Percentiles rank a stretch among this genome's conserved stretches.
These are phyloP conservation scores for Ophion ventricosus DNA, from an alignment of 2,888 invertebrate species.

Conservation along the genomic window DNA sequence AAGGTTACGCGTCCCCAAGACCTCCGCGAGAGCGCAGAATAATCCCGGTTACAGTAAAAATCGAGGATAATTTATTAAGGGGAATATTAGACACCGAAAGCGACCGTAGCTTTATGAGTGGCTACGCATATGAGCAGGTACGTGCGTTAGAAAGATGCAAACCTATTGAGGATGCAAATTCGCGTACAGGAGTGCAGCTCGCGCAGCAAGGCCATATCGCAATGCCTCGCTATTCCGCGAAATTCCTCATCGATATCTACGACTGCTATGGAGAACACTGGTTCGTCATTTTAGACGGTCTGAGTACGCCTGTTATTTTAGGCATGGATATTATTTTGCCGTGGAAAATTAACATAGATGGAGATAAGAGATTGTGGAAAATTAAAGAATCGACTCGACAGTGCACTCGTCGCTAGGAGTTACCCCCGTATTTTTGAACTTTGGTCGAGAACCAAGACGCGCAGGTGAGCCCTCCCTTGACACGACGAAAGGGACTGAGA, in stretches of 20 bases:
- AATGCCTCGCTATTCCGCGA: constrained; percentile 1
- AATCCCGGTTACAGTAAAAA: too few species aligned
- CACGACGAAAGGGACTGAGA: too few species aligned
- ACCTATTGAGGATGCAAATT: neutral
- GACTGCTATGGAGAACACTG: constrained; percentile 18
- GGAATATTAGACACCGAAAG: constrained; percentile 4
- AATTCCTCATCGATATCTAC: neutral
- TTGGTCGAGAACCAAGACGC: too few species aligned
- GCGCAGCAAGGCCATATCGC: neutral
- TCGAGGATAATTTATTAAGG: neutral
- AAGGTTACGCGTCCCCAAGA: constrained; percentile 7
- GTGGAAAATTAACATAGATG: neutral
- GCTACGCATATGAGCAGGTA: neutral
- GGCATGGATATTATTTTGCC: neutral
- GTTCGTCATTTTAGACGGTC: neutral
- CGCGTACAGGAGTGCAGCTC: neutral
- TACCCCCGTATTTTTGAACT: too few species aligned
- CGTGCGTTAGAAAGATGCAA: neutral
- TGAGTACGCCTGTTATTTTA: neutral
- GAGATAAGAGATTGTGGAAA: neutral
- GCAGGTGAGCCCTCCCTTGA: too few species aligned
- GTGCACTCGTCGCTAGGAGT: too few species aligned
- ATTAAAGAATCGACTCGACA: neutral
- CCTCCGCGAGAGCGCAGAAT: too few species aligned
- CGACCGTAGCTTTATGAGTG: constrained; percentile 11